Base-by-base conservation (phyloP, 64 coral and sea anemone species). In the Pachyseris speciosa region DNA sequence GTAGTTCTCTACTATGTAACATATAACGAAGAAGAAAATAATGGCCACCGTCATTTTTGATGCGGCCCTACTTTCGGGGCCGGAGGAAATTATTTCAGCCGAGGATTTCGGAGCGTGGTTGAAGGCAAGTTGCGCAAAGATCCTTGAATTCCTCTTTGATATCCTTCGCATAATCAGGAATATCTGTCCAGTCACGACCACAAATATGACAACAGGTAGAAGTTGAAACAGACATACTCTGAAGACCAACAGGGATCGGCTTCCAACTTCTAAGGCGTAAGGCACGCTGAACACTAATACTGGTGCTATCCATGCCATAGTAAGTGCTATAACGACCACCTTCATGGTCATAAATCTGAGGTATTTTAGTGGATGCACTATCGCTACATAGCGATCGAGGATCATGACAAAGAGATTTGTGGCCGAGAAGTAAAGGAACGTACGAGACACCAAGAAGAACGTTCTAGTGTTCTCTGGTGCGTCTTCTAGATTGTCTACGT, bases 331-430 rank as follows among this genome's bases (percentile, higher is more conserved):
- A 39, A 51, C n/a, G 19, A 70, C 10, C 4, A 52, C 20, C 41
- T 28, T 69, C 24, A 26, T 44, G 9, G 37, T 48, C 38, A 72
- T 27, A 24, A 86, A 12, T 7, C 22, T 49, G 10, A 69, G 63
- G 55, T 86, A 86, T 31, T 39, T 69, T 13, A 86, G 7, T 20
- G 83, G 83, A 26, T 86, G 83, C 37, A 67, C 63, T 25, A 86
- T 70, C 0, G 83, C 83, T 11, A 86, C 22, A 16, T 86, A 86
- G 5, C 83, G 63, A 32, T 86, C 83, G 24, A 86, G 13, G 17
- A 72, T 86, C 83, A 86, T 86, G 11, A 67, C 63, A 16, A 67
- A 86, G 7, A 86, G 67, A 69, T 86, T 86, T 69, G 67, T 51
- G 42, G 48, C 83, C 16, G 83, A 86, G 38, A 72, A 86, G 33